Conservation (phyloP, 2,113 vertebrate species). For the Anguilla japonica region DNA sequence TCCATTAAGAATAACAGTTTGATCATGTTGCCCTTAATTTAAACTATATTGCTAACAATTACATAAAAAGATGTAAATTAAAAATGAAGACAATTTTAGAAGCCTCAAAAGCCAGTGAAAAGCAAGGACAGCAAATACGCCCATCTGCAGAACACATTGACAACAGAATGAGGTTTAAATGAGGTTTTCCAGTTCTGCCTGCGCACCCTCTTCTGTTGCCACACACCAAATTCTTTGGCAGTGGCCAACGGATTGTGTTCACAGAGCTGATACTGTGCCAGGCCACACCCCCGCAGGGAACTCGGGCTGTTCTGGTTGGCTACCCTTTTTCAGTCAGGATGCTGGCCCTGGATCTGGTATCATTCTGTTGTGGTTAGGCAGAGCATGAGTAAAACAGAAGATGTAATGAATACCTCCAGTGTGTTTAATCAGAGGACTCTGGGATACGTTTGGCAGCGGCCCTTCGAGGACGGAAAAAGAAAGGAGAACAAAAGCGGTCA, state of each 20-base stretch:
- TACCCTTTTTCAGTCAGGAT: constrained; percentile 40
- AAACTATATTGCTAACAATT: no score
- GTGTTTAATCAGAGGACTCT: constrained; percentile 12
- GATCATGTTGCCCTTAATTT: no score
- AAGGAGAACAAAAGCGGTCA: no score
- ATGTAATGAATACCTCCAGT: constrained; percentile 31
- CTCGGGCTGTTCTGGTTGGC: constrained; percentile 34
- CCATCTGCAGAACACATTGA: constrained; percentile 59
- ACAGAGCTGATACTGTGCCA: constrained; percentile 58
- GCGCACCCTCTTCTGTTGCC: constrained; percentile 39
- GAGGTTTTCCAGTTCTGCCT: constrained; percentile 40
- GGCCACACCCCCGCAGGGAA: constrained; percentile 33
- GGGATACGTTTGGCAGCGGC: background rate
- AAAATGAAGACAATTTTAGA: constrained; percentile 35
- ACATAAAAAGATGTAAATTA: no score
- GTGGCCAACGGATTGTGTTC: constrained; percentile 48
- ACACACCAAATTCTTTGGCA: constrained; percentile 57
- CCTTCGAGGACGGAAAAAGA: no score
- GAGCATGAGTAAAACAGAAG: constrained; percentile 40
- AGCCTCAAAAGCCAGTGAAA: constrained; percentile 19
- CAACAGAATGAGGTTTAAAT: constrained; percentile 51
- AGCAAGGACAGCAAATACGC: background rate
- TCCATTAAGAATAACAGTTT: no score
- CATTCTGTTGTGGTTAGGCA: constrained; percentile 34
- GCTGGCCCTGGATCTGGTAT: background rate